Evolutionary conservation across 2,113 vertebrate genomes (phyloP), one percentile per base, ranked within the genome.

Genomic region (Nycticebus coucang): DNA sequence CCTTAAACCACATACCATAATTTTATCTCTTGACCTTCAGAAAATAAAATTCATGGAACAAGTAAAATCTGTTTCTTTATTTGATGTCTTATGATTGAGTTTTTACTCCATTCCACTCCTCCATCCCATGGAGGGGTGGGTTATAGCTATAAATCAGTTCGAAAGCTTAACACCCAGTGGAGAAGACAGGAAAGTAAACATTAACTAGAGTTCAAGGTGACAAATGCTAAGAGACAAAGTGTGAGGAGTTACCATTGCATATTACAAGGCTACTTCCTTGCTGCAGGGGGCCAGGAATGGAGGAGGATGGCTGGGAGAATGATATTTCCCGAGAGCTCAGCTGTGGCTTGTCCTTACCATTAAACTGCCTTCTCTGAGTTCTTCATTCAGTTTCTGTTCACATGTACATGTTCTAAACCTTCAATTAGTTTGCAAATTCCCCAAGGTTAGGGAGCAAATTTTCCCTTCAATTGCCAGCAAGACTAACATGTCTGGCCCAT

Each of bases 121-220:
- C 19, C 50, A 89, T 60, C 30, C 18, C 33, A 35, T 0, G 0
- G 21, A 71, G 37, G 22, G 24, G 24, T 33, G 7, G 3, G 37
- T 68, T 91, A 71, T 37, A 82, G 64, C 33, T 71, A 41, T 71
- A 80, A 93, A 96, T 89, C 75, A 83, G 35, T 41, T 12, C 60
- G 30, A 68, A 57, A 79, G 12, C 57, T 81, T 69, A 79, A 81
- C 95, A 45, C 78, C 62, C 30, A 85, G 60, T 37, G 69, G n/a
- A 78, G 78, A 82, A 94, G 88, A 90, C 21, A 94, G 81, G 19
- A 24, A 89, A 91, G 55, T 82, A 77, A 95, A 89, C 4, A 69
- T 86, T 94, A 89, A 95, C 86, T 93, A 95, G 68, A 91, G 13
- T 72, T 94, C 79, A 94, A 60, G 60, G 10, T 87, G 74, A 89